Evolutionary conservation across 2,113 vertebrate species (phyloP).

Genomic region (Platichthys stellatus): DNA sequence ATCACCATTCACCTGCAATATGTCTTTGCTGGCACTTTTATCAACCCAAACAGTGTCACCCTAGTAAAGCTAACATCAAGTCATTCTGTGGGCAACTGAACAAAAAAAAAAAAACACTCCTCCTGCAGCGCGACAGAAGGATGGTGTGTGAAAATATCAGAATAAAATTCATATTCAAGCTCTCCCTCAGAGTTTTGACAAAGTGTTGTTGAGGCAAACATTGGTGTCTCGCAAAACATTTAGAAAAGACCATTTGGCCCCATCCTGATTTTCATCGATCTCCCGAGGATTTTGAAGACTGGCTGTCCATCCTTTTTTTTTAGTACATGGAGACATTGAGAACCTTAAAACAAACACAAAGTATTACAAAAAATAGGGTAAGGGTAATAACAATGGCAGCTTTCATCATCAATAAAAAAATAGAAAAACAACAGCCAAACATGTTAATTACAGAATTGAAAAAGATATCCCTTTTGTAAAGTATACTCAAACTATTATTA

Average conservation of each 20-base stretch:
- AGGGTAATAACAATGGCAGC: no score
- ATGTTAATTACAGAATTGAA: neutral
- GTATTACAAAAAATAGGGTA: neutral
- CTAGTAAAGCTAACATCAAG: constrained; percentile 14
- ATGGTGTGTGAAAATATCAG: constrained; percentile 50
- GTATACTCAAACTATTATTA: no score
- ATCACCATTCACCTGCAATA: constrained; percentile 26
- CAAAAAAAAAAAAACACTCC: constrained; percentile 20
- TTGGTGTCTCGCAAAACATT: constrained; percentile 60
- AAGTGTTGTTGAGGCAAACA: constrained; percentile 65
- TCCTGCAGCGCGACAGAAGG: constrained; percentile 34
- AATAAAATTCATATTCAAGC: constrained; percentile 56
- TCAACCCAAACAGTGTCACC: constrained; percentile 6
- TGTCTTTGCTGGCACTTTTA: constrained; percentile 18
- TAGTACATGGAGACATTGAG: constrained; percentile 76
- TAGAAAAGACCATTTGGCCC: constrained; percentile 46
- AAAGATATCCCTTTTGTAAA: neutral
- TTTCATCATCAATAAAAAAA: neutral
- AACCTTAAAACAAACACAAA: constrained; percentile 53
- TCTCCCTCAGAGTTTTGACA: constrained; percentile 50
- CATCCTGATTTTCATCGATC: constrained; percentile 36
- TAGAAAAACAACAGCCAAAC: neutral
- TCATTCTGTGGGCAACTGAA: no score
- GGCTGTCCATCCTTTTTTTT: constrained; percentile 26
- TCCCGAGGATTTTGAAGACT: constrained; percentile 14